Evolutionary conservation across 2,888 invertebrate genomes (phyloP), one percentile per base, ranked within the genome.

Genomic region (Pycnomerus fuliginosus): DNA sequence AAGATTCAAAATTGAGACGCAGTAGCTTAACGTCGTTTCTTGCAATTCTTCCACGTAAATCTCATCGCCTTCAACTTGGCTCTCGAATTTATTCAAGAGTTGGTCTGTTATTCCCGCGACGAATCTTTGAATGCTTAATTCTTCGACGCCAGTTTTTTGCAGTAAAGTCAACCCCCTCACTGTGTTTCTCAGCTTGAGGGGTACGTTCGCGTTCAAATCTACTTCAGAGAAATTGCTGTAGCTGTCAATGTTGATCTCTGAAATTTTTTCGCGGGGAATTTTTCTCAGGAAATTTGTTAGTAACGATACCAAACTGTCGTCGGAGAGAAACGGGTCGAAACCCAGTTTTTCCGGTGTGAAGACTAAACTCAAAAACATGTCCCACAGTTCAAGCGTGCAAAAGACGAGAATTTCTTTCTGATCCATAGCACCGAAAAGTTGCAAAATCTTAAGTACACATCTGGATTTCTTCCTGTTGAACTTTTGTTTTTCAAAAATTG

Each of bases 101-200:
- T 37, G 45, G 1, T 51, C 36, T 2, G 50, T 30, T 5, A 56
- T 25, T 4, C 48, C 51, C 1, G 25, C 35, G 1, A 37, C 16
- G 16, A 50, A 44, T 3, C 34, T 29, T 15, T 43, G 15, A 5
- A 54, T 15, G 5, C 39, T 23, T 17, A 53, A 17, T 1, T 40
- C 16, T 25, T 44, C 23, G 3, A 47, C 31, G 7, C 35, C 34
- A 17, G 39, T 28, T 3, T 50, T 48, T 30, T 51, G 50, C 15
- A 68, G 28, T 3, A 62, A 39, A 8, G 61, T 20, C 25, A 65
- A 46, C 3, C 68, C 68, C 48, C 59, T 61, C 10, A 69, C 38
- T 22, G 62, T 23, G 28, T 58, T 59, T 36, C 63, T 51, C 44
- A 68, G 61, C 22, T 56, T 53, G 3, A 58, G 40, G 3, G 54